These are phyloP conservation scores for Fistularia commersonii DNA, from an alignment of 2,797 vertebrate genomes.

Conservation along the genomic window DNA sequence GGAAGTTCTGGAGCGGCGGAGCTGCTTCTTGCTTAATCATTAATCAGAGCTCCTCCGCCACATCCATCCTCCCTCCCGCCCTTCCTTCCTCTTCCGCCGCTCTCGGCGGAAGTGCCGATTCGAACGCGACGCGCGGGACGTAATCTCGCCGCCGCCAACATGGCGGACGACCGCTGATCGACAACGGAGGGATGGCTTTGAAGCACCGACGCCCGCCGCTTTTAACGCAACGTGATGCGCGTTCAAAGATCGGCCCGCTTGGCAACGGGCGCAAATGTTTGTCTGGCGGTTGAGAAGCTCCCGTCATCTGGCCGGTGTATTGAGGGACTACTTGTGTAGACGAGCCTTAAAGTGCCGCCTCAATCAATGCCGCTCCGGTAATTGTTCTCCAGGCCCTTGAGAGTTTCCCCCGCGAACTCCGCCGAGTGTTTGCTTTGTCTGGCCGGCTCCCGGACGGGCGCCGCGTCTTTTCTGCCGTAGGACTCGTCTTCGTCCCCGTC, in stretches of 20 bases:
- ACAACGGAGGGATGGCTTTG: too few species aligned
- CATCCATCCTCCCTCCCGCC: slow-evolving; percentile 59
- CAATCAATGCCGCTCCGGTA: slow-evolving; percentile 68
- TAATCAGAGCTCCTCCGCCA: slow-evolving; percentile 55
- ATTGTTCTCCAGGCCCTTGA: slow-evolving; percentile 67
- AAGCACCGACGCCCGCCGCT: neutral
- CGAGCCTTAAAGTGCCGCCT: slow-evolving; percentile 69
- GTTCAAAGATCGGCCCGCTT: too few species aligned
- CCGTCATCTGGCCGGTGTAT: slow-evolving; percentile 65
- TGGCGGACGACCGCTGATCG: too few species aligned
- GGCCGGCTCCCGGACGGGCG: neutral
- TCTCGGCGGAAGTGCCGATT: too few species aligned
- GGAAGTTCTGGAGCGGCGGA: slow-evolving; percentile 35
- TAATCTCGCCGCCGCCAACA: too few species aligned
- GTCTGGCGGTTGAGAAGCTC: slow-evolving; percentile 56
- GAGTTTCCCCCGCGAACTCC: slow-evolving; percentile 56
- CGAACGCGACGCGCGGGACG: too few species aligned
- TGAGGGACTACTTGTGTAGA: slow-evolving; percentile 68
- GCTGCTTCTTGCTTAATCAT: slow-evolving; percentile 64
- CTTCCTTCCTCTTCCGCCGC: slow-evolving; percentile 51
- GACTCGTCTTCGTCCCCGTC: too few species aligned
- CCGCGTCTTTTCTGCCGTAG: too few species aligned
- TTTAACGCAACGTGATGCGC: too few species aligned
- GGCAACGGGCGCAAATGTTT: slow-evolving; percentile 43
- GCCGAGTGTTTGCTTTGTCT: slow-evolving; percentile 53